Evolutionary conservation across 2,113 vertebrate species (phyloP).

Genomic region (Rhabdornis inornatus): DNA sequence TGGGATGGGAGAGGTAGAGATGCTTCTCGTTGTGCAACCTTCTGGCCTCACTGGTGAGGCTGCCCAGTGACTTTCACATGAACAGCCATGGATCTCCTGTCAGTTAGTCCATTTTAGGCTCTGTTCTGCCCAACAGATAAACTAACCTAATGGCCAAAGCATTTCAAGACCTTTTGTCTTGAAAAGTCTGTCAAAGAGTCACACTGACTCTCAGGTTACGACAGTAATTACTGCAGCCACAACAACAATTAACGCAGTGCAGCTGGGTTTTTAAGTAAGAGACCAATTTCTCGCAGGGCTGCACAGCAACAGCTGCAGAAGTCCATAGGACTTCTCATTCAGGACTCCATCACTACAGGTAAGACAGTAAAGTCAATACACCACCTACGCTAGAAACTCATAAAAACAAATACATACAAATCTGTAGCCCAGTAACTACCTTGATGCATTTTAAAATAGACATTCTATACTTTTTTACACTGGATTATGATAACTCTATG

Average conservation of each 20-base stretch:
- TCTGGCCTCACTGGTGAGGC: background rate
- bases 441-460: rapidly evolving
- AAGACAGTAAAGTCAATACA: background rate
- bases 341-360: background rate
- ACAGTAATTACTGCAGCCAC: background rate
- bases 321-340: background rate
- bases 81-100: rapidly evolving
- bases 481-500: rapidly evolving
- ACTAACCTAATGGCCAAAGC: background rate
- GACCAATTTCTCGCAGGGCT: background rate
- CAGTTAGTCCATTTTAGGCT: background rate
- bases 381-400: background rate
- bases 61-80: background rate
- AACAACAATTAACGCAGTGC: background rate
- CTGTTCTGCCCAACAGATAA: background rate
- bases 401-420: background rate
- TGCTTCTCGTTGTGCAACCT: background rate
- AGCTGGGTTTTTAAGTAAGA: background rate
- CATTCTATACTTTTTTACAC: background rate
- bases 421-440: background rate
- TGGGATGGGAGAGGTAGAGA: background rate
- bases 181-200: background rate
- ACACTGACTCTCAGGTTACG: background rate
- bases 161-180: background rate
- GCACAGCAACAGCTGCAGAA: background rate